These are phyloP conservation scores for Phocoena sinus DNA, from an alignment of 2,113 vertebrate species.

Conservation along the genomic window DNA sequence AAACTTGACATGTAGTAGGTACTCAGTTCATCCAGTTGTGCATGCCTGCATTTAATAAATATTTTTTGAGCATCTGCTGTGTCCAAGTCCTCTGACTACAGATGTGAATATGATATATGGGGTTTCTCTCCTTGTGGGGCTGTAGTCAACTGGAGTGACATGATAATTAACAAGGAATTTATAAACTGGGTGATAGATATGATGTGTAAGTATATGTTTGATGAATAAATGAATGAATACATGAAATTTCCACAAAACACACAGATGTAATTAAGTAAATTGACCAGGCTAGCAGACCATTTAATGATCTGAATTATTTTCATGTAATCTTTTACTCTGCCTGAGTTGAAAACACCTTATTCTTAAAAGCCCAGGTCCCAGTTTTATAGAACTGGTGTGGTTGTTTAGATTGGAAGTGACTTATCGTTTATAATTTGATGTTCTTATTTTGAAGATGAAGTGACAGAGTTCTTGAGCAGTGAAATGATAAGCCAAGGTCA, in stretches of 20 bases:
- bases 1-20: neutral
- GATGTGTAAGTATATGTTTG: neutral
- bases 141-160: neutral
- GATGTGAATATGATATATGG: neutral
- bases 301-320: neutral
- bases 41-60: neutral
- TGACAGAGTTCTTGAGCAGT: neutral
- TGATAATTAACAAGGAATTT: neutral
- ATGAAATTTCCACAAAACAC: neutral
- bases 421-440: neutral
- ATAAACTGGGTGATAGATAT: neutral
- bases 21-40: neutral
- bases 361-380: neutral
- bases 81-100: neutral
- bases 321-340: neutral
- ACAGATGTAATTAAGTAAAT: neutral
- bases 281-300: neutral
- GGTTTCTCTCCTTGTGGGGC: neutral
- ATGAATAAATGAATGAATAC: neutral
- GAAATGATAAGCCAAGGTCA: neutral
- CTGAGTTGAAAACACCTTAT: neutral
- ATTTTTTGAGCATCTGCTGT: neutral
- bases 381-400: neutral
- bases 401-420: neutral
- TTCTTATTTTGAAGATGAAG: neutral